phyloP scores from a whole-genome alignment of 2,888 invertebrate species.

The Halictus quadricinctus region DNA sequence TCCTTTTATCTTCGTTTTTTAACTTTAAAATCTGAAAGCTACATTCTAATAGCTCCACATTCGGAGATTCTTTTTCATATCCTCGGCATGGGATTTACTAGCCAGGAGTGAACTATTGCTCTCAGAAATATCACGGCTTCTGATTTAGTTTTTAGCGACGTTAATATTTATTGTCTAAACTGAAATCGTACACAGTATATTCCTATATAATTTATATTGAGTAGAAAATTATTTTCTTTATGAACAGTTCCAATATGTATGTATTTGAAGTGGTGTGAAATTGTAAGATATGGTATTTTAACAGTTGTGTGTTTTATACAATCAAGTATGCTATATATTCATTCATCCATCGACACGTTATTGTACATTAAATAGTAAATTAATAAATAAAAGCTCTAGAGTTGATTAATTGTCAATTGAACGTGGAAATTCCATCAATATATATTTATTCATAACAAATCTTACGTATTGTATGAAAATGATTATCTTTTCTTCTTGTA shows the following conservation, averaged over 20 bases:
- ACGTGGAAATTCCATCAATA: too few species aligned
- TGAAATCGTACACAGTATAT: not conserved
- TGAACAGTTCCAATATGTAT: not conserved
- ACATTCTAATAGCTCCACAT: not conserved
- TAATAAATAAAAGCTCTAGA: too few species aligned
- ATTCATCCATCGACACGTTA: too few species aligned
- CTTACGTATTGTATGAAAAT: too few species aligned
- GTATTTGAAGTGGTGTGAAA: too few species aligned
- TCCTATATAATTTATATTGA: not conserved
- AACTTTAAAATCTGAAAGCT: not conserved
- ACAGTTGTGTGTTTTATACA: too few species aligned
- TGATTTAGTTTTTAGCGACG: not conserved
- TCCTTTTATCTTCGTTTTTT: not conserved
- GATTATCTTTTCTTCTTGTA: too few species aligned
- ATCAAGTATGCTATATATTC: too few species aligned
- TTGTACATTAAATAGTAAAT: too few species aligned
- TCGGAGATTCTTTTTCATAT: not conserved
- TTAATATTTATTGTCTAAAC: not conserved
- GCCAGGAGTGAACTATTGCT: not conserved
- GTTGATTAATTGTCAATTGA: too few species aligned
- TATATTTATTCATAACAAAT: too few species aligned
- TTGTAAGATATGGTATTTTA: not conserved
- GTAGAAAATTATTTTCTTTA: not conserved
- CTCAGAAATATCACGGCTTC: not conserved
- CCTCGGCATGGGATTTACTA: not conserved